Evolutionary conservation across 2,888 invertebrate genomes (phyloP), one percentile per base, ranked within the genome.

Genomic region (Euphydryas editha): DNA sequence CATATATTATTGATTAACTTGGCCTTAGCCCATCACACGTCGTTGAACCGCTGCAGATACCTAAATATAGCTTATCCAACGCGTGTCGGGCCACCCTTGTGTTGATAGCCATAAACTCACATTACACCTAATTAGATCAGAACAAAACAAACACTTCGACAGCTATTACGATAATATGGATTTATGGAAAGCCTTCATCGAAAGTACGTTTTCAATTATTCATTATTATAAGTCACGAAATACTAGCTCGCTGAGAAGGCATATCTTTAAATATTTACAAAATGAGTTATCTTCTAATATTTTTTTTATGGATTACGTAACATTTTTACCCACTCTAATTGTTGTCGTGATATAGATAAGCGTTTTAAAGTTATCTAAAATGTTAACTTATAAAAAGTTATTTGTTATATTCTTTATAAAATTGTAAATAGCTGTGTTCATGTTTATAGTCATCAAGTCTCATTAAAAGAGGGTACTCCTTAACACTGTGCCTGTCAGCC

Each of bases 41-140:
- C 86, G 81, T 69, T 85, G 85, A 78, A 72, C 80, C 76, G 77
- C 76, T 60, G 47, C 55, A 79, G 77, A 78, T 76, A 71, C 83
- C 88, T 90, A 91, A 88, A 86, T 89, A 88, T 90, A 92, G 85
- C 78, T 67, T 60, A 57, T 76, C 72, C 72, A 72, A 74, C 75
- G 81, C 77, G 78, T 79, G 79, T 76, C 62, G 67, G 78, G 71
- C 80, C 79, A 81, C 83, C 83, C 84, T 81, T 75, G 75, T 74
- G 77, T 70, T 81, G 76, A 78, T 75, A 76, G 63, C 55, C 58
- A 58, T 60, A 61, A 30, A 63, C 21, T 36, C 36, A 69, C 42
- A 59, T 65, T 54, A 60, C 20, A 60, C 62, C 51, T 55, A 57
- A 62, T 57, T 62, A 61, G 47, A 49, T 42, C 54, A 59, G 49